These are phyloP conservation scores for Lagocephalus sceleratus DNA, from an alignment of 2,797 vertebrate species.

Conservation along the genomic window DNA sequence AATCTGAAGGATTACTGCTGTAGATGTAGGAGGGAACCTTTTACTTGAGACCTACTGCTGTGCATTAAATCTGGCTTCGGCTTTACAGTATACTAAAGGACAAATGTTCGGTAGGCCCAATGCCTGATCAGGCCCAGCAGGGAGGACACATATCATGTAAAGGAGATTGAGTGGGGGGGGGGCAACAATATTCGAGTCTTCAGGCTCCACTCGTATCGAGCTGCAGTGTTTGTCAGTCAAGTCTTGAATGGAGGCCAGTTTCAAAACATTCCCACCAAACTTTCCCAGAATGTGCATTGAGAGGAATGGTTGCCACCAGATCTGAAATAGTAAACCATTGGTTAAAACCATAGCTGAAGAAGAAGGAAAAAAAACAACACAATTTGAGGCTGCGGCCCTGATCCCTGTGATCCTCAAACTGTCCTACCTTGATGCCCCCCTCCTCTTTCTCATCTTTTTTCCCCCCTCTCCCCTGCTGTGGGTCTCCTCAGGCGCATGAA, in stretches of 20 bases:
- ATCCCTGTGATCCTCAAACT: slow-evolving; percentile 62
- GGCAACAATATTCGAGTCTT: slow-evolving; percentile 11
- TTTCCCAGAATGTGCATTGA: slow-evolving; percentile 60
- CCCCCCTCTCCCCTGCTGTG: slow-evolving; percentile 72
- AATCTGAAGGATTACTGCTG: slow-evolving; percentile 58
- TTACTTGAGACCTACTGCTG: slow-evolving; percentile 51
- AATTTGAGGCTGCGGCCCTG: slow-evolving; percentile 41
- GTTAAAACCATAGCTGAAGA: slow-evolving; percentile 25
- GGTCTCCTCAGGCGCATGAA: slow-evolving; percentile 76
- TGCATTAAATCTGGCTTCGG: slow-evolving; percentile 45
- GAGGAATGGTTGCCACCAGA: slow-evolving; percentile 49
- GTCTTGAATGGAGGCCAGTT: slow-evolving; percentile 46
- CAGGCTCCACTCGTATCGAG: slow-evolving; percentile 26
- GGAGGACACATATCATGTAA: slow-evolving; percentile 4
- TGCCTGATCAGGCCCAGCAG: slow-evolving; percentile 20
- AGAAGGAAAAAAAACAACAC: slow-evolving; percentile 46
- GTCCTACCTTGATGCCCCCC: slow-evolving; percentile 74
- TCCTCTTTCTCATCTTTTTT: slow-evolving; percentile 66
- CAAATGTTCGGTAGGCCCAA: slow-evolving; percentile 16
- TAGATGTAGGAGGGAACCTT: slow-evolving; percentile 45
- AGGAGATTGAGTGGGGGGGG: slow-evolving; percentile 4
- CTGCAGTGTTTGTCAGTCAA: slow-evolving; percentile 31
- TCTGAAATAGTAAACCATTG: slow-evolving; percentile 40
- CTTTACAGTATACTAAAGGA: slow-evolving; percentile 32
- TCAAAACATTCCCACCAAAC: slow-evolving; percentile 58